Evolutionary conservation across 2,797 vertebrate species (phyloP).

Genomic region (Bothrops alternatus): DNA sequence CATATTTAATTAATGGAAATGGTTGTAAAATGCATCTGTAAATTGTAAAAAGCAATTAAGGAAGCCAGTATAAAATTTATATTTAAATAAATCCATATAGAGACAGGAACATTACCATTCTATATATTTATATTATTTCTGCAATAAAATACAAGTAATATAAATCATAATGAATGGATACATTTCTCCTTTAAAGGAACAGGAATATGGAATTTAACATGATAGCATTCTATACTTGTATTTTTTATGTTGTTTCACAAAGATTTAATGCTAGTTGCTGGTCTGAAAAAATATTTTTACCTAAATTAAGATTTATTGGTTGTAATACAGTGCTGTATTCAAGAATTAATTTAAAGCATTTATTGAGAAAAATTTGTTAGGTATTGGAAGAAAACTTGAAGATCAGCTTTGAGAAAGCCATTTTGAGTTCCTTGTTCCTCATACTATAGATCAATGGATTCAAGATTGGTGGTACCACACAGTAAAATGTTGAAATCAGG

Average conservation of each 20-base stretch:
- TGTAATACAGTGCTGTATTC: neutral
- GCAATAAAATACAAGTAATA: neutral
- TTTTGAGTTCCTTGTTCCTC: slow-evolving; percentile 1
- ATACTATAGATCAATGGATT: slow-evolving; percentile 25
- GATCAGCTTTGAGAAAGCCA: neutral
- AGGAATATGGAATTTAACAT: neutral
- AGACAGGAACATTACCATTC: neutral
- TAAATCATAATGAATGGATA: neutral
- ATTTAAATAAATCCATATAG: neutral
- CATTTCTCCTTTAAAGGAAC: neutral
- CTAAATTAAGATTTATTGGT: neutral
- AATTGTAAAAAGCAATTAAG: neutral
- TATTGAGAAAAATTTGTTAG: neutral
- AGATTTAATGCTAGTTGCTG: neutral
- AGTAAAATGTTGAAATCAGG: slow-evolving; percentile 37
- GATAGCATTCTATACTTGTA: neutral
- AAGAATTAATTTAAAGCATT: neutral
- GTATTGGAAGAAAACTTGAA: neutral
- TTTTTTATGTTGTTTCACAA: neutral
- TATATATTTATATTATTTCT: neutral
- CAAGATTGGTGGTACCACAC: slow-evolving; percentile 4
- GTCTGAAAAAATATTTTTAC: neutral
- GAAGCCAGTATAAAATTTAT: neutral
- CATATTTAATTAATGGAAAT: neutral
- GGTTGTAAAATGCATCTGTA: neutral